Evolutionary conservation across 2,888 invertebrate species (phyloP).

Genomic region (Petrophora chlorosata): DNA sequence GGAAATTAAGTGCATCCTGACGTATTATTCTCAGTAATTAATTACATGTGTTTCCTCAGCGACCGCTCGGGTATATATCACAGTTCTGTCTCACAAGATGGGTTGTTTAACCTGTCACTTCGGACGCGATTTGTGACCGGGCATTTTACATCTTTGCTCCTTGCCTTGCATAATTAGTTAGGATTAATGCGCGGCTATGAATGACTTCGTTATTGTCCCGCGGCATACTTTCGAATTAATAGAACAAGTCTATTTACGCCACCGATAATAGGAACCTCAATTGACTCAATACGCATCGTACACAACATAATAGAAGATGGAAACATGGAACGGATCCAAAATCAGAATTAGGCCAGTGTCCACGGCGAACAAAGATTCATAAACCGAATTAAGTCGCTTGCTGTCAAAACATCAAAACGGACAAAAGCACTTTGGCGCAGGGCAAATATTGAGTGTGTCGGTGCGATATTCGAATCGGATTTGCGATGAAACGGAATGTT

Average conservation of each 20-base stretch:
- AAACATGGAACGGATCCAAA: constrained; percentile 37
- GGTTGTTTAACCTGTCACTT: constrained; percentile 80
- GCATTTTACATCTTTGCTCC: constrained; percentile 80
- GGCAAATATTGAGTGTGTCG: constrained; percentile 29
- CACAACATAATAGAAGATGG: constrained; percentile 24
- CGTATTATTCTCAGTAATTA: constrained; percentile 79
- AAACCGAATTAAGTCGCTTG: constrained; percentile 23
- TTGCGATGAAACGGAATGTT: constrained; percentile 53
- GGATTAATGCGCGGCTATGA: constrained; percentile 78
- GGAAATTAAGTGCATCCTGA: constrained; percentile 78
- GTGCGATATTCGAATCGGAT: constrained; percentile 39
- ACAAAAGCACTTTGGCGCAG: constrained; percentile 32
- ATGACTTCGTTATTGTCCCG: constrained; percentile 69
- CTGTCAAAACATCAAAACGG: constrained; percentile 22
- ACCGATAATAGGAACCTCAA: constrained; percentile 10
- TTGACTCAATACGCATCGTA: constrained; percentile 9
- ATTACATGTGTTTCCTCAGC: constrained; percentile 74
- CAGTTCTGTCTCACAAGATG: constrained; percentile 77
- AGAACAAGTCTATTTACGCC: constrained; percentile 7
- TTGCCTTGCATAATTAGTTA: constrained; percentile 80
- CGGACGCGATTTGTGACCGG: constrained; percentile 78
- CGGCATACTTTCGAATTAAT: constrained; percentile 49
- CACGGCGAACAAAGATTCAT: constrained; percentile 37
- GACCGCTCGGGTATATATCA: constrained; percentile 72
- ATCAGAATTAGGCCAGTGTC: constrained; percentile 32